These are phyloP conservation scores for Parambassis ranga DNA, from an alignment of 2,797 vertebrate genomes.

Conservation along the genomic window DNA sequence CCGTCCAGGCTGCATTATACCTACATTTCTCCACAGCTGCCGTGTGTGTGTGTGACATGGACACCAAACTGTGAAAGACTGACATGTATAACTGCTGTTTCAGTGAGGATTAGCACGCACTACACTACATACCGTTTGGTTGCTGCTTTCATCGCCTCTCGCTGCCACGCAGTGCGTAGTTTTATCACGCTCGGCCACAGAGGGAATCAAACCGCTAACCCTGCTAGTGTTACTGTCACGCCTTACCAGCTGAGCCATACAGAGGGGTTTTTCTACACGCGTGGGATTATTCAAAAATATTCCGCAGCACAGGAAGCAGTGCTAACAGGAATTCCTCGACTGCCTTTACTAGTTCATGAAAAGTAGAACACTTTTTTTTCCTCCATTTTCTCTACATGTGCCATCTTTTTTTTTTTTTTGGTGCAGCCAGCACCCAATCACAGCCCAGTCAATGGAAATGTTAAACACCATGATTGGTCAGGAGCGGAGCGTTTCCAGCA, in stretches of 20 bases:
- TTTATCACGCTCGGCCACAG: conserved; percentile 38
- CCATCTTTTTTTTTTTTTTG: conserved; percentile 39
- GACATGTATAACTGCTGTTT: conserved; percentile 5
- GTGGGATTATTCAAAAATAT: conserved; percentile 66
- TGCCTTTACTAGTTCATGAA: conserved; percentile 30
- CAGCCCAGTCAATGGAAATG: conserved; percentile 42
- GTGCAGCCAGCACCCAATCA: conserved; percentile 32
- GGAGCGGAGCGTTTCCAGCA: conserved; percentile 13
- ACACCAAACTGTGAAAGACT: conserved; percentile 20
- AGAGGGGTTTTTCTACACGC: conserved; percentile 32
- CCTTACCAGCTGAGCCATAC: conserved; percentile 31
- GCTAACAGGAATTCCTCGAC: conserved; percentile 42
- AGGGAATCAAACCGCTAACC: conserved; percentile 60
- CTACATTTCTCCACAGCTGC: conserved; percentile 23
- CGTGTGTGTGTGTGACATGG: conserved; percentile 13
- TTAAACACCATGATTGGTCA: conserved; percentile 43
- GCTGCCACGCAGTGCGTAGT: conserved; percentile 1
- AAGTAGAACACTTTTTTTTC: conserved; percentile 37
- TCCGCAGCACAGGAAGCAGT: conserved; percentile 30
- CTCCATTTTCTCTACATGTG: conserved; percentile 39
- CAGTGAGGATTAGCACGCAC: conserved; percentile 25
- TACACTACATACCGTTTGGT: conserved; percentile 7
- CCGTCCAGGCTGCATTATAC: conserved; percentile 6
- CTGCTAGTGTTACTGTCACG: conserved; percentile 45
- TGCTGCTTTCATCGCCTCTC: conserved; percentile 29